Conservation (phyloP, 2,113 vertebrate genomes). For the Ochotona princeps region DNA sequence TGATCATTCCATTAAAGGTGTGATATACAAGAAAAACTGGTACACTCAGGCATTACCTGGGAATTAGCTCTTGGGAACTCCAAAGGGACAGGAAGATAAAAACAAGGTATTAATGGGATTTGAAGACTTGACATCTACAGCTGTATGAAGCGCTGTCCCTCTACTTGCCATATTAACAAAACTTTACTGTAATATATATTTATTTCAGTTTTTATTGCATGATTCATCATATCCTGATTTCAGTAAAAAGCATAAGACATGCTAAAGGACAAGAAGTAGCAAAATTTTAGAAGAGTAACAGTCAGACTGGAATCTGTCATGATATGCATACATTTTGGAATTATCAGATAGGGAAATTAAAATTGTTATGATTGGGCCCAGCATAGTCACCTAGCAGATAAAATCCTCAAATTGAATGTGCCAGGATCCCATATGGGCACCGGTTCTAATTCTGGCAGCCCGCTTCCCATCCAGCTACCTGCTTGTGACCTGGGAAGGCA, state of each 20-base stretch:
- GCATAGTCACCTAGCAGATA: no score
- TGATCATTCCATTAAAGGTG: background rate
- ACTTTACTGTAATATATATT: background rate
- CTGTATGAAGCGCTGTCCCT: background rate
- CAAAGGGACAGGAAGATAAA: background rate
- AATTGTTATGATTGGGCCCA: background rate
- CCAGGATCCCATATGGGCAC: no score
- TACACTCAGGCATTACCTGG: background rate
- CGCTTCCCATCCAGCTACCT: no score
- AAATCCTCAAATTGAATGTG: no score
- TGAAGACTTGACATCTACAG: background rate
- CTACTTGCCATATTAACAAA: background rate
- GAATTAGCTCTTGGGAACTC: background rate
- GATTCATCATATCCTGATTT: background rate
- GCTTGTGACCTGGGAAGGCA: no score
- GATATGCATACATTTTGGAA: background rate
- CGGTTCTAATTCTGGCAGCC: no score
- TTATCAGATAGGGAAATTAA: background rate
- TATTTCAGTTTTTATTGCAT: background rate
- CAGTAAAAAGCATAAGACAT: background rate
- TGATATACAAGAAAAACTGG: background rate
- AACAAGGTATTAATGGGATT: background rate
- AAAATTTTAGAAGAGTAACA: background rate
- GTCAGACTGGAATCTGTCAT: background rate
- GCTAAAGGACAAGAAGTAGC: background rate